Conservation (phyloP, 1,140 invertebrate genomes). For the Calephelis virginiensis region DNA sequence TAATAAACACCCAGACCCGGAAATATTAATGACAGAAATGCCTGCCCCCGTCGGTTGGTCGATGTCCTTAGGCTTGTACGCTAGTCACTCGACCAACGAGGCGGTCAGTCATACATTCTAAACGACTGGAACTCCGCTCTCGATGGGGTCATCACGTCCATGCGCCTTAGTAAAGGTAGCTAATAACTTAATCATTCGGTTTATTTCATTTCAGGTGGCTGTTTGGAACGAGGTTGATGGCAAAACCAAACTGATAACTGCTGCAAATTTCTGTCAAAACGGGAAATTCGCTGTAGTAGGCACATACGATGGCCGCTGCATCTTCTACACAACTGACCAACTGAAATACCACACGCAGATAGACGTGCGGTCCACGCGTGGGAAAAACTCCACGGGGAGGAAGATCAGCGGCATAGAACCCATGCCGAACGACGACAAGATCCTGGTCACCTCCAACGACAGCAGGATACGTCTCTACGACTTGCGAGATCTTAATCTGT, state of each 20-base stretch:
- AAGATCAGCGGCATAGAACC: slow-evolving; percentile 99
- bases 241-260: slow-evolving; percentile 96
- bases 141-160: too few species aligned
- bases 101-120: too few species aligned
- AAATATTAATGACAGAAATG: too few species aligned
- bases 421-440: slow-evolving; percentile 97
- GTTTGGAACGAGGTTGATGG: slow-evolving; percentile 98
- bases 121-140: too few species aligned
- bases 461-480: slow-evolving; percentile 98
- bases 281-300: slow-evolving; percentile 99
- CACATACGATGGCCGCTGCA: slow-evolving; percentile 98
- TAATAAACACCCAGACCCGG: too few species aligned
- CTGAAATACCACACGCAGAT: slow-evolving; percentile 99
- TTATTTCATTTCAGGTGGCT: slow-evolving; percentile 80
- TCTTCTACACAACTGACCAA: slow-evolving; percentile 99
- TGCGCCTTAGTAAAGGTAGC: too few species aligned
- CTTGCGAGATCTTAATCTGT: slow-evolving; percentile 95
- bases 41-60: too few species aligned
- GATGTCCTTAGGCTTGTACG: too few species aligned
- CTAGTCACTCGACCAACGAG: too few species aligned
- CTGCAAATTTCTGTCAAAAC: slow-evolving; percentile 98
- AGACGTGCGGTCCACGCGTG: slow-evolving; percentile 94
- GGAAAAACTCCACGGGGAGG: slow-evolving; percentile 94
- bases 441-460: slow-evolving; percentile 98
- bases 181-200: too few species aligned